A percentile compares a stretch with the other conserved stretches of the same genome.
Conservation (phyloP, 2,113 vertebrate species). For the Pseudolaguvia tuberculata region DNA sequence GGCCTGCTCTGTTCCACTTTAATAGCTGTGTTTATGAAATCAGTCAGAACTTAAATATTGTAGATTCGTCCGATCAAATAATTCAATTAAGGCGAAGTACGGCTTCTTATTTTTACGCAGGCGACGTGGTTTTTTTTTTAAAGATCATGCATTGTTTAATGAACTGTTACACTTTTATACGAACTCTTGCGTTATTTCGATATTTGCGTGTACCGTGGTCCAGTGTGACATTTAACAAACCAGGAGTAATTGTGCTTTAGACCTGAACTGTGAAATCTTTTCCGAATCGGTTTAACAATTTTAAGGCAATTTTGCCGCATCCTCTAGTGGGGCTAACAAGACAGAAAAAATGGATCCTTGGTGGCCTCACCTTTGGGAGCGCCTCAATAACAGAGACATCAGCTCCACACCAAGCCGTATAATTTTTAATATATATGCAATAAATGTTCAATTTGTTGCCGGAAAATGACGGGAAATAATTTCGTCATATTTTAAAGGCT, state of each 20-base stretch:
- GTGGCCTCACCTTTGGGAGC: slow-evolving; percentile 93
- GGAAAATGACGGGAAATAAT: slow-evolving; percentile 99
- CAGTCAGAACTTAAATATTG: slow-evolving; percentile 76
- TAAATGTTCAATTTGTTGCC: slow-evolving; percentile 99
- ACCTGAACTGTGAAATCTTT: slow-evolving; percentile 73
- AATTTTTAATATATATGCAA: slow-evolving; percentile 99
- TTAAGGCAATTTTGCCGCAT: slow-evolving; percentile 79
- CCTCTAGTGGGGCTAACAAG: slow-evolving; percentile 80
- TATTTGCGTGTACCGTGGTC: background rate
- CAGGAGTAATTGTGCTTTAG: slow-evolving; percentile 59
- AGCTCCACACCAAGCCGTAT: slow-evolving; percentile 88
- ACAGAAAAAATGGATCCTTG: slow-evolving; percentile 74
- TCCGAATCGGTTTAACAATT: slow-evolving; percentile 80
- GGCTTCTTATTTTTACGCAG: background rate
- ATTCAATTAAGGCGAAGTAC: background rate
- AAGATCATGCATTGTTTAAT: background rate
- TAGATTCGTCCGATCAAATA: slow-evolving; percentile 72
- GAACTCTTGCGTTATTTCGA: background rate
- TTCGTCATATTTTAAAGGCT: slow-evolving; percentile 94
- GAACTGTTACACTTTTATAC: background rate
- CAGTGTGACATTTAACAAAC: slow-evolving; percentile 37
- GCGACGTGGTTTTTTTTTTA: background rate
- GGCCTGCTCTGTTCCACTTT: slow-evolving; percentile 82
- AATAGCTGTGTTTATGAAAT: slow-evolving; percentile 92
- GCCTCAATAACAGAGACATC: slow-evolving; percentile 92